Conservation (phyloP, 2,797 vertebrate genomes). For the Garrulus glandarius region DNA sequence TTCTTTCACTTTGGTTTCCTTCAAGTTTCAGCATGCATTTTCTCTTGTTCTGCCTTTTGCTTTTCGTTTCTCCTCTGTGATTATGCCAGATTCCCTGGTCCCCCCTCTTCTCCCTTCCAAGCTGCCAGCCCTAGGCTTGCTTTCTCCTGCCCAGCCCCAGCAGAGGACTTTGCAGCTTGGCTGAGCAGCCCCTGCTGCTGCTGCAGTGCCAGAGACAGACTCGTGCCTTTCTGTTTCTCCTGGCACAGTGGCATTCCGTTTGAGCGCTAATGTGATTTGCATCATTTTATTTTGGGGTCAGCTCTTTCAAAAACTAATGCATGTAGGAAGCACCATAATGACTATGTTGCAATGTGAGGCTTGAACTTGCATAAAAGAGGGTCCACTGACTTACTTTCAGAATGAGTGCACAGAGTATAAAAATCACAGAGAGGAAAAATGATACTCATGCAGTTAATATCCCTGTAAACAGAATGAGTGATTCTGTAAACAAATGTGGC, state of each 20-base stretch:
- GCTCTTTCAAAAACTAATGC: background rate
- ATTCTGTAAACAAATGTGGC: conserved; percentile 53
- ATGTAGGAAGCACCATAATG: background rate
- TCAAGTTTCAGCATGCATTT: conserved; percentile 41
- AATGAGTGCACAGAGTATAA: conserved; percentile 31
- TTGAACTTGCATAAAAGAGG: background rate
- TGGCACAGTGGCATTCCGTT: fast-evolving
- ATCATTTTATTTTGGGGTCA: background rate
- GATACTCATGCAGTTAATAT: conserved; percentile 27
- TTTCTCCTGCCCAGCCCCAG: background rate
- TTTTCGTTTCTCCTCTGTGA: background rate
- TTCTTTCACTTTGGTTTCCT: conserved; percentile 43
- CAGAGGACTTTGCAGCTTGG: background rate
- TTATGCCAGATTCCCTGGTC: background rate
- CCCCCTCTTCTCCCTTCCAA: background rate
- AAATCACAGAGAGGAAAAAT: conserved; percentile 41
- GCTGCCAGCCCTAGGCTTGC: background rate
- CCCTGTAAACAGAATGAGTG: conserved; percentile 57
- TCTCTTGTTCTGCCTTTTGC: conserved; percentile 2
- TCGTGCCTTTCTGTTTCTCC: background rate
- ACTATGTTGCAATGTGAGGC: background rate
- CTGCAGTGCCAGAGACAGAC: fast-evolving
- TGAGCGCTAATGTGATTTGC: background rate
- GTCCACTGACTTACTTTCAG: conserved; percentile 47
- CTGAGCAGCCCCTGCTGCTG: background rate